These are phyloP conservation scores for Zonitis immaculata DNA, from an alignment of 2,888 invertebrate species.

Conservation along the genomic window DNA sequence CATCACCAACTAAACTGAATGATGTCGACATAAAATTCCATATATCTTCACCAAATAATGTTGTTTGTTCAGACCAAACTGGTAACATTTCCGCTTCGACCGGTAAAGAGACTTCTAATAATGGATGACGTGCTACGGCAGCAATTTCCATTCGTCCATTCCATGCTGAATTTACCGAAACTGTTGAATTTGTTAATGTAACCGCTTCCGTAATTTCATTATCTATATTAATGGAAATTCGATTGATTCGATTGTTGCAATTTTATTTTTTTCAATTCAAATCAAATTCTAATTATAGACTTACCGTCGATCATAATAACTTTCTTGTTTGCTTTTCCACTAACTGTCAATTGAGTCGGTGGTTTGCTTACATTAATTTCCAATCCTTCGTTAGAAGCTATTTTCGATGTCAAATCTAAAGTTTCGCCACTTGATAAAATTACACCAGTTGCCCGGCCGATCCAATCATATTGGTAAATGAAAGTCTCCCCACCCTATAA, in stretches of 20 bases:
- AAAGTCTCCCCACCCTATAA: constrained; percentile 77
- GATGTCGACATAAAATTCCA: constrained; percentile 67
- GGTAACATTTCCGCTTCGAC: constrained; percentile 88
- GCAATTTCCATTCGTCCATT: constrained; percentile 71
- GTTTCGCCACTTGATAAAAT: constrained; percentile 90
- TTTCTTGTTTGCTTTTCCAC: constrained; percentile 51
- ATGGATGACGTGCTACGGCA: constrained; percentile 75
- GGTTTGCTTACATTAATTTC: constrained; percentile 61
- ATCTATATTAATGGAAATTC: no score
- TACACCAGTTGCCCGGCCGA: constrained; percentile 80
- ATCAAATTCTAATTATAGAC: constrained; percentile 7
- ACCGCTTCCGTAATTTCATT: constrained; percentile 69
- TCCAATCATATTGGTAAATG: constrained; percentile 86
- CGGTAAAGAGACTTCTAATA: constrained; percentile 76
- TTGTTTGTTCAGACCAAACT: constrained; percentile 81
- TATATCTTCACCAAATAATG: constrained; percentile 69
- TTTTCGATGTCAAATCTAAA: constrained; percentile 70
- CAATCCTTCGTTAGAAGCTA: constrained; percentile 72
- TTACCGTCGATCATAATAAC: constrained; percentile 54
- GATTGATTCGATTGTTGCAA: no score
- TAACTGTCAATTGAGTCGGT: constrained; percentile 40
- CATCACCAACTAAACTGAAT: constrained; percentile 79
- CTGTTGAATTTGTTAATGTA: constrained; percentile 73
- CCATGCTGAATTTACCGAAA: constrained; percentile 70
- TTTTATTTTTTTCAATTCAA: not conserved